Evolutionary conservation across 2,888 invertebrate species (phyloP), one percentile per base, ranked within the genome.

Genomic region (Mayetiola destructor): DNA sequence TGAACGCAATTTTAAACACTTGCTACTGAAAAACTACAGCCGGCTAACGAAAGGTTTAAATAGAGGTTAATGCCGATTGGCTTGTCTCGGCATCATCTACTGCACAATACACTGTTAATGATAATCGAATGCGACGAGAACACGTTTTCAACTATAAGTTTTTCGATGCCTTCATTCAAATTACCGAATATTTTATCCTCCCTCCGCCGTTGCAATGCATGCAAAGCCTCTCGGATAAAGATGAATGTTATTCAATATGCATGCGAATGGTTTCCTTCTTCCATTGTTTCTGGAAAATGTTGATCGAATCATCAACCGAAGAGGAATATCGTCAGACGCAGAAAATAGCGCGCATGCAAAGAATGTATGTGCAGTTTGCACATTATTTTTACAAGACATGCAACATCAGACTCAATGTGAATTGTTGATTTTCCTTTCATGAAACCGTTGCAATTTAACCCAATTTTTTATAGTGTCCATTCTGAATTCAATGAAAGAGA

Each of bases 191-290:
- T 9, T 48, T 48, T 27, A n/a, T 48, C 16, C 16, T 16, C 27
- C 48, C 27, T 27, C 48, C 16, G 48, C 27, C 48, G 2, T 12
- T 16, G 27, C n/a, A 48, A 27, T 48, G 48, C 48, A 48, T 27
- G n/a, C 14, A 16, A 48, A 48, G n/a, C 23, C 27, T 48, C n/a
- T 27, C 23, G 27, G 14, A 27, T n/a, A 48, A 48, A 27, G 27
- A 48, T 48, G 27, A 48, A 48, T 48, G 27, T 48, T 48, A 48
- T 48, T 48, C 48, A 48, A 48, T 48, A 23, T 48, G 16, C n/a
- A 27, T 27, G 42, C 42, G 39, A 39, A 10, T 39, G 39, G 18
- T 18, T 36, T 36, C 36, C 14, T 36, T 5, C 18, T 39, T 5
- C 18, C 20, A 12, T 18, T n/a, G 27, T n/a, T n/a, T n/a, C n/a